Evolutionary conservation across 2,113 vertebrate species (phyloP).

Genomic region (Saimiri boliviensis): DNA sequence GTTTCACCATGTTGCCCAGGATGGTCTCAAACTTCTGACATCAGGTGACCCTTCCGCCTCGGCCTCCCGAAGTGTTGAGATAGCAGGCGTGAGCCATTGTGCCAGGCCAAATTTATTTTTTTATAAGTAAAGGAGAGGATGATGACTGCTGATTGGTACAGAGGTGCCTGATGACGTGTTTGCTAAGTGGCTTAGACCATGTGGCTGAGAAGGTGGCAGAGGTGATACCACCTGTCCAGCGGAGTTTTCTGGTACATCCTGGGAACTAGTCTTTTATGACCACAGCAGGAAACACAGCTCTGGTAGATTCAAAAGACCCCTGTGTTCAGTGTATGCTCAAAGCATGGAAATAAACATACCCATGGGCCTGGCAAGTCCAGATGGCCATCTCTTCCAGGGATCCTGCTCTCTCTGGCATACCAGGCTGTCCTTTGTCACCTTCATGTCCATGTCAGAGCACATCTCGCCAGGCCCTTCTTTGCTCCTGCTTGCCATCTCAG

Average conservation of each 20-base stretch:
- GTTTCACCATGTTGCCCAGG: too few relatives aligned
- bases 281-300: not conserved
- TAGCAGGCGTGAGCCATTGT: too few relatives aligned
- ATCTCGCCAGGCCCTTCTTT: constrained; percentile 75
- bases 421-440: constrained; percentile 83
- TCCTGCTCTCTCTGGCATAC: constrained; percentile 84
- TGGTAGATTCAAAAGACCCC: too few relatives aligned
- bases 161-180: not conserved
- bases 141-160: not conserved
- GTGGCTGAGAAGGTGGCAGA: not conserved
- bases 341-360: not conserved
- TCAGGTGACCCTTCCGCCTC: too few relatives aligned
- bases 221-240: not conserved
- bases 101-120: not conserved
- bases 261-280: not conserved
- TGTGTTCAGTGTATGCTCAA: accelerated
- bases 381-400: constrained; percentile 84
- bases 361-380: constrained; percentile 83
- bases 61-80: too few relatives aligned
- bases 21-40: too few relatives aligned
- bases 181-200: not conserved
- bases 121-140: not conserved
- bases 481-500: constrained; percentile 85
- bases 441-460: not conserved
- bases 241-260: not conserved